Evolutionary conservation across 2,113 vertebrate species (phyloP).

Genomic region (Alectura lathami): DNA sequence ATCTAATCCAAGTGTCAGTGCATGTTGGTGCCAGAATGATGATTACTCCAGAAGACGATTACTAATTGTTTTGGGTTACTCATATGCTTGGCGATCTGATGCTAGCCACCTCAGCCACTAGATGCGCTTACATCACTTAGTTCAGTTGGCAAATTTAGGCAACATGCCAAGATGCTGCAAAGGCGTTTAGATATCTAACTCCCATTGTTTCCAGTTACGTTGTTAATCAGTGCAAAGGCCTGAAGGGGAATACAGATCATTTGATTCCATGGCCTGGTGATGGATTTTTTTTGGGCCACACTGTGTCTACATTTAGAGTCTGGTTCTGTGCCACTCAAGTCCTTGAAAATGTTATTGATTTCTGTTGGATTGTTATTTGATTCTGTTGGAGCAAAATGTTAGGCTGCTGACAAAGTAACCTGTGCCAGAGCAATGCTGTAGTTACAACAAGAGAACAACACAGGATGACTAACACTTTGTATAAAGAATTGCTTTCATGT

Average conservation of each 20-base stretch:
- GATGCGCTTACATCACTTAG: background rate
- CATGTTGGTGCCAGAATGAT: background rate
- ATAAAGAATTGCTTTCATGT: background rate
- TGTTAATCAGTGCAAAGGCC: background rate
- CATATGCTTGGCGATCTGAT: background rate
- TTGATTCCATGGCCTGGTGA: background rate
- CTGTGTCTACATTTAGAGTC: background rate
- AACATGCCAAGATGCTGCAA: background rate
- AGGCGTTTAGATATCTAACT: background rate
- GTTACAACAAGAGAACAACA: background rate
- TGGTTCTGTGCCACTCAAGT: background rate
- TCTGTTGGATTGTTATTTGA: too few species aligned
- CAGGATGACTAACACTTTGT: background rate
- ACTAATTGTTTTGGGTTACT: background rate
- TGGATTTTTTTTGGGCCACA: background rate
- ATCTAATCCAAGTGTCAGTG: background rate
- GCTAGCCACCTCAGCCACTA: background rate
- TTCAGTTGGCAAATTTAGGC: background rate
- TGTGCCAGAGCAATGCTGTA: background rate
- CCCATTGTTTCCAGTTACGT: background rate
- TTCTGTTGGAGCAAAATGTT: background rate
- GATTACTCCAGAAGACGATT: constrained; percentile 21
- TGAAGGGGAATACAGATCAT: background rate
- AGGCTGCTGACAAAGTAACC: background rate
- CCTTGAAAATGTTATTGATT: background rate